Percentiles rank a stretch among this genome's conserved stretches.
Evolutionary conservation across 2,797 vertebrate species (phyloP).

Genomic region (Catostomus latipinnis): DNA sequence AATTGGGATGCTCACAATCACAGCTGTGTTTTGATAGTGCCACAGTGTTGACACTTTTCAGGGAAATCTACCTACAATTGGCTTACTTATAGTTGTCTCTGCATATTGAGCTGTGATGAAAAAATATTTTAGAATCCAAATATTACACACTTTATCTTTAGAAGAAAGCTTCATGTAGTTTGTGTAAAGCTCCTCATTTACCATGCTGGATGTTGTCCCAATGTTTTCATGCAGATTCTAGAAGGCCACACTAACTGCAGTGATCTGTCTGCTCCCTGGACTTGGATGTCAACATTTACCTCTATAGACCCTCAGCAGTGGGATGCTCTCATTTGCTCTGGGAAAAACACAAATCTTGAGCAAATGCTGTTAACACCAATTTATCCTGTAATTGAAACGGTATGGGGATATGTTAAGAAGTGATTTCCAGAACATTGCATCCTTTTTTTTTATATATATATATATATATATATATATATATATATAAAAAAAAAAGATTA

Average conservation of each 20-base stretch:
- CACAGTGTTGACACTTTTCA: too few relatives aligned
- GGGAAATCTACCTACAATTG: too few relatives aligned
- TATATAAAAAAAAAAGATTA: background rate
- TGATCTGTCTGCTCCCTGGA: conserved; percentile 63
- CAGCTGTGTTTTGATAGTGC: too few relatives aligned
- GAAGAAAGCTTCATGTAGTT: background rate
- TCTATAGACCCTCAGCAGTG: conserved; percentile 62
- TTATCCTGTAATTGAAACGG: conserved; percentile 66
- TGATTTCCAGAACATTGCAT: background rate
- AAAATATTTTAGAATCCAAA: too few relatives aligned
- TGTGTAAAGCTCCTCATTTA: background rate
- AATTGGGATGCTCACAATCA: too few relatives aligned
- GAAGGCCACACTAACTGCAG: conserved; percentile 59
- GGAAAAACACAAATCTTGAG: conserved; percentile 56
- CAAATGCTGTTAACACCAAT: conserved; percentile 57
- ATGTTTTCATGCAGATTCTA: conserved; percentile 54
- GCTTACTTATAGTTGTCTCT: too few relatives aligned
- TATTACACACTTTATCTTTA: too few relatives aligned
- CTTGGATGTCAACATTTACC: conserved; percentile 68
- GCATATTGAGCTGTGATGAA: too few relatives aligned
- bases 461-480: background rate
- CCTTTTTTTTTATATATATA: background rate
- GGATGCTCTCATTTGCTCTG: conserved; percentile 66
- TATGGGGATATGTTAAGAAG: conserved; percentile 44
- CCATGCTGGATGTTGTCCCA: background rate